Conservation (phyloP, 1,140 invertebrate genomes). For the Lasioglossum albipes region DNA sequence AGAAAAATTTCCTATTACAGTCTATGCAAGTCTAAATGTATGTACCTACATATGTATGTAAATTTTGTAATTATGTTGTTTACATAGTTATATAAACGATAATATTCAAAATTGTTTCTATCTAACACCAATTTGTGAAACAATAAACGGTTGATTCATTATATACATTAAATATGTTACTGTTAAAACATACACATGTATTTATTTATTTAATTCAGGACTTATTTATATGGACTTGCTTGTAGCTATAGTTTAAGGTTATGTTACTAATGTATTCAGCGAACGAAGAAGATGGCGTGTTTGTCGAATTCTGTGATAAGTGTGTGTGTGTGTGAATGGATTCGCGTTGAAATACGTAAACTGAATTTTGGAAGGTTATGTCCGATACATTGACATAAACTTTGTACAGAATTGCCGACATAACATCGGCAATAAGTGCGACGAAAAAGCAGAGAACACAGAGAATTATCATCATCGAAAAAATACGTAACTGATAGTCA, state of each 20-base stretch:
- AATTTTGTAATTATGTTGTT: too few relatives aligned
- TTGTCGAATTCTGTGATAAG: not conserved
- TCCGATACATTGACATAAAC: not conserved
- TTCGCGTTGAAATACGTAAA: not conserved
- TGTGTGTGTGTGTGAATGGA: not conserved
- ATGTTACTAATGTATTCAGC: not conserved
- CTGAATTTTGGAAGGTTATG: constrained; percentile 27
- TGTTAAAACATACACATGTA: not conserved
- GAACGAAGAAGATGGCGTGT: constrained; percentile 22
- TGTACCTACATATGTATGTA: too few relatives aligned
- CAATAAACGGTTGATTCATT: too few relatives aligned
- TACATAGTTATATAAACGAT: too few relatives aligned
- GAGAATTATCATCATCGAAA: too few relatives aligned
- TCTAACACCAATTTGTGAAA: too few relatives aligned
- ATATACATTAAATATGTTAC: too few relatives aligned
- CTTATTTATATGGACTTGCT: too few relatives aligned
- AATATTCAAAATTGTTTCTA: too few relatives aligned
- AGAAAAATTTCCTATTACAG: too few relatives aligned
- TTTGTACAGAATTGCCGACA: not conserved
- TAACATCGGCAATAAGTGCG: not conserved
- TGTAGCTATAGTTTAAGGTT: not conserved
- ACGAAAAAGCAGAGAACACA: not conserved
- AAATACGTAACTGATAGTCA: not conserved
- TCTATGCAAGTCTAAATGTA: too few relatives aligned
- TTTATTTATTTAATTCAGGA: not conserved